These are phyloP conservation scores for Electrophaes corylata DNA, from an alignment of 2,888 invertebrate species.

Conservation along the genomic window DNA sequence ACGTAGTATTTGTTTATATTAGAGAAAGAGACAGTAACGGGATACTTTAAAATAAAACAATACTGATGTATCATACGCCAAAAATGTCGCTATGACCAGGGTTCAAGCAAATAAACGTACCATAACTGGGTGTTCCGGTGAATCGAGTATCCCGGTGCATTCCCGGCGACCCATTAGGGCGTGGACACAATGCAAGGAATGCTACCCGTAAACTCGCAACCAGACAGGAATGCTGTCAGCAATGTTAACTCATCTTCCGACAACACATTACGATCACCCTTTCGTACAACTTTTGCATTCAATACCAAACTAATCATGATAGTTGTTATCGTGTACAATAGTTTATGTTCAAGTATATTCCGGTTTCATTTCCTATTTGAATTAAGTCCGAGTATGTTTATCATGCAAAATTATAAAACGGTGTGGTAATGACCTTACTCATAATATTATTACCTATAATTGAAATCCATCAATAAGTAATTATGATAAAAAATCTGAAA, in stretches of 20 bases:
- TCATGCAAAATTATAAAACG: constrained; percentile 37
- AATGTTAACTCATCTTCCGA: constrained; percentile 60
- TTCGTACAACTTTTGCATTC: constrained; percentile 23
- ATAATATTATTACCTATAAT: constrained; percentile 31
- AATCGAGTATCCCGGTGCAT: constrained; percentile 60
- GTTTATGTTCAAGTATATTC: constrained; percentile 35
- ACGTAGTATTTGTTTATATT: too few species aligned
- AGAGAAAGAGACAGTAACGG: too few species aligned
- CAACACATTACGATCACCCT: constrained; percentile 27
- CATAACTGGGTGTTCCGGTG: constrained; percentile 58
- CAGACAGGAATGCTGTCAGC: constrained; percentile 66
- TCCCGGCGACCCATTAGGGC: constrained; percentile 56
- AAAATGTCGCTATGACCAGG: constrained; percentile 42
- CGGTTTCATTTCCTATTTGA: constrained; percentile 44
- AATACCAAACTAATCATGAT: constrained; percentile 29
- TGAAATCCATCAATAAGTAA: constrained; percentile 23
- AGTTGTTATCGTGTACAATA: constrained; percentile 16
- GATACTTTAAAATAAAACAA: constrained; percentile 10
- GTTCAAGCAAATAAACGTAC: constrained; percentile 41
- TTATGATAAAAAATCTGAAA: too few species aligned
- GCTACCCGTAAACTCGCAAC: constrained; percentile 53
- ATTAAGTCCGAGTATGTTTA: constrained; percentile 31
- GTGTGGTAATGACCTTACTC: constrained; percentile 45
- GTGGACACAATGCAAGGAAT: constrained; percentile 63
- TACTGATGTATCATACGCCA: constrained; percentile 44